phyloP scores from a whole-genome alignment of 2,113 vertebrate genomes.

The Catharus bicknelli region DNA sequence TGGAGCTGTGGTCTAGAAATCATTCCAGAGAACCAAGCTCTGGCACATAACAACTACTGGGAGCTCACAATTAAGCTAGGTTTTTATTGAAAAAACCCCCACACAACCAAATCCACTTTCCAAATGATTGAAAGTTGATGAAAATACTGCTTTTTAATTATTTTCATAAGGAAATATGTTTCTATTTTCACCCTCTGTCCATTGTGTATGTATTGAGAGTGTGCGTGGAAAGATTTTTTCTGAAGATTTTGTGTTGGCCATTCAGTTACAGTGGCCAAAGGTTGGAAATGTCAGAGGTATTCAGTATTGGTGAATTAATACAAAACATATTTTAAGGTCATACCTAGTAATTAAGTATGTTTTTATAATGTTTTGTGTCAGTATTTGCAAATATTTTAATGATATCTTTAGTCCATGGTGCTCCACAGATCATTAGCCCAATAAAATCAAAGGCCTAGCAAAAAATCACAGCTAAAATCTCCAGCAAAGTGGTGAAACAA shows the following conservation, averaged over 20 bases:
- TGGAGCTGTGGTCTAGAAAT: not conserved
- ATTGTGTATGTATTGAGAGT: accelerated
- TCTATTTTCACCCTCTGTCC: not conserved
- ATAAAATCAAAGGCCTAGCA: not conserved
- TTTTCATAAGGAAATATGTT: not conserved
- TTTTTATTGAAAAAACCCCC: not conserved
- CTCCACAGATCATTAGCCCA: not conserved
- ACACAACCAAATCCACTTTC: not conserved
- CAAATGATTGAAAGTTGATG: not conserved
- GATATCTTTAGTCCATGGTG: not conserved
- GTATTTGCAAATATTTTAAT: not conserved
- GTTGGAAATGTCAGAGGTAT: not conserved
- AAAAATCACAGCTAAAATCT: not conserved
- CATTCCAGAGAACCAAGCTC: not conserved
- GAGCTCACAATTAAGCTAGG: accelerated
- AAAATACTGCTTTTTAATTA: not conserved
- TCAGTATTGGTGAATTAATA: not conserved
- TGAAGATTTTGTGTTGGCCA: not conserved
- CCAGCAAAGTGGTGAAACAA: not conserved
- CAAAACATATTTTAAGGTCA: not conserved
- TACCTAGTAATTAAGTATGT: not conserved
- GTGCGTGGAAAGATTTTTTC: not conserved
- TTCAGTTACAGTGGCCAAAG: not conserved
- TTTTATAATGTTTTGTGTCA: not conserved
- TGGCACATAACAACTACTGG: not conserved